Conservation (phyloP, 2,888 invertebrate species). For the Aethes cnicana region DNA sequence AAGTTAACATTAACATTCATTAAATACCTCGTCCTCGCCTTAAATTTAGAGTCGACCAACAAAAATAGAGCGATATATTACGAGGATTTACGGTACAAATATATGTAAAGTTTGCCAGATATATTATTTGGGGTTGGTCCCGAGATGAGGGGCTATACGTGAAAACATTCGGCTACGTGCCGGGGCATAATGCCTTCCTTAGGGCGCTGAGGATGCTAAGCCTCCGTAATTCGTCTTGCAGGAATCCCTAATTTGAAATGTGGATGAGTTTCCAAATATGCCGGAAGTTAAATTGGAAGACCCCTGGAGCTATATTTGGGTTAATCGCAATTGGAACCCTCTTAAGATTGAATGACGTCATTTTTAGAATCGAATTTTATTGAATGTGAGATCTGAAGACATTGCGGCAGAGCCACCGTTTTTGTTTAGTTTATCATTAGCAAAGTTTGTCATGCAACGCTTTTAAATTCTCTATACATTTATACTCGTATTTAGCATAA, state of each 20-base stretch:
- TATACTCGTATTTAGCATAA: too few relatives aligned
- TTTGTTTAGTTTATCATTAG: too few relatives aligned
- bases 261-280: constrained; percentile 69
- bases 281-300: constrained; percentile 48
- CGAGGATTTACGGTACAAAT: constrained; percentile 82
- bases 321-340: constrained; percentile 3
- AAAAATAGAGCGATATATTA: constrained; percentile 82
- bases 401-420: too few relatives aligned
- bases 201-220: constrained; percentile 73
- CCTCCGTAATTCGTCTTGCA: constrained; percentile 78
- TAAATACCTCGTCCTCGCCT: constrained; percentile 71
- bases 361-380: too few relatives aligned
- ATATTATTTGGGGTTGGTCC: constrained; percentile 80
- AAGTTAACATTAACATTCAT: constrained; percentile 76
- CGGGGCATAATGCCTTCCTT: constrained; percentile 75
- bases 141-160: constrained; percentile 75
- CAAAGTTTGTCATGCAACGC: too few relatives aligned
- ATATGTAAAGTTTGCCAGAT: constrained; percentile 82
- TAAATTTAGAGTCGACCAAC: constrained; percentile 75
- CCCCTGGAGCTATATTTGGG: constrained; percentile 15
- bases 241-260: constrained; percentile 82
- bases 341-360: too few relatives aligned
- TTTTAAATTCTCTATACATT: too few relatives aligned
- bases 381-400: too few relatives aligned
- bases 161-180: constrained; percentile 80